Base-by-base conservation (phyloP, 2,797 vertebrate species). In the Manis pentadactyla region DNA sequence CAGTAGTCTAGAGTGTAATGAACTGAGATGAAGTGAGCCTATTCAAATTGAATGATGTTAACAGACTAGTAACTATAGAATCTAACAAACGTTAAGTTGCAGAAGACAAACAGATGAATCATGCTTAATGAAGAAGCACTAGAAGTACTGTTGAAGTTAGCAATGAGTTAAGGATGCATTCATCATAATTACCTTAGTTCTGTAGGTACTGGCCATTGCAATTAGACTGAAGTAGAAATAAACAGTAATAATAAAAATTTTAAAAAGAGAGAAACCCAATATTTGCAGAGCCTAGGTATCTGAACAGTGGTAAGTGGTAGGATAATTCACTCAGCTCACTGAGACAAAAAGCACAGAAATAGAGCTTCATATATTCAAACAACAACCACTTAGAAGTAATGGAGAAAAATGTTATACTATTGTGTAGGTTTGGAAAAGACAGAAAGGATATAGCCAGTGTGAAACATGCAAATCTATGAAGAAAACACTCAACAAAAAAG, bases 161-260 rank as follows among this genome's bases (percentile, higher is more conserved):
- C 29, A 64, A 34, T 39, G 64, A 23, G 39, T 49, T 63, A 51
- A 74, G 4, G 27, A 61, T 42, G 14, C 42, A 31, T 53, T 61
- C 49, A 64, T 42, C 39, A 63, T 34, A 46, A 66, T 46, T 66
- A 53, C 61, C 57, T 93, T 87, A 61, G 29, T 84, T 71, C 61
- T 66, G 2, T 21, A 91, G 8, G 4, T 53, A 85, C 4, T 77
- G 9, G 9, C 51, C 69, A 69, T 75, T 79, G 59, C 18, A 63
- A n/a, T 90, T 46, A 66, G 46, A 78, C 23, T 37, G 55, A 88
- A 91, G 18, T 68, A 69, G 49, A 94, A 87, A 53, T 92, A 88
- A 53, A 49, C 34, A 53, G 66, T 49, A 53, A 55, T 8, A 66
- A 25, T 31, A 63, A 11, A 69, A 15, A 64, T 14, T 78, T 59